These are phyloP conservation scores for Rallus limicola DNA, from an alignment of 2,113 vertebrate species.

Conservation along the genomic window DNA sequence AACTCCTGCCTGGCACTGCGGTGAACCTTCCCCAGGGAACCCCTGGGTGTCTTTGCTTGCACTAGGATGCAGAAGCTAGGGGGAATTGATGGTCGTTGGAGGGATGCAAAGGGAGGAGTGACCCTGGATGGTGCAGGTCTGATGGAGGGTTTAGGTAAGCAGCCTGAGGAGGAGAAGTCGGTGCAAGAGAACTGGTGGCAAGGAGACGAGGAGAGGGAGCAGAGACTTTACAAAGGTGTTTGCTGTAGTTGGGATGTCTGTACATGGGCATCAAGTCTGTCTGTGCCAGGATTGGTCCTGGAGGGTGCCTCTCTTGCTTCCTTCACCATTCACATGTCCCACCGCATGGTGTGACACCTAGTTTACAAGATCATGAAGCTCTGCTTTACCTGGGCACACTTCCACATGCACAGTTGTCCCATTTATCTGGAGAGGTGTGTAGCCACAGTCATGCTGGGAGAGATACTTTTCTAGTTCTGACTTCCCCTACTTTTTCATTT, in stretches of 20 bases:
- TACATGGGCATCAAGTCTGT: not conserved
- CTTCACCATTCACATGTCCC: rapidly evolving
- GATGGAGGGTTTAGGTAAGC: not conserved
- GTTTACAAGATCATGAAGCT: not conserved
- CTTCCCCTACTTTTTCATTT: not conserved
- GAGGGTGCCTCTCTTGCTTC: not conserved
- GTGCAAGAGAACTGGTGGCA: rapidly evolving
- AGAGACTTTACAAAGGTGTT: not conserved
- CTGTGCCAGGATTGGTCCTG: not conserved
- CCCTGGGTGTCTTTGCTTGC: not conserved
- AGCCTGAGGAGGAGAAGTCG: not conserved
- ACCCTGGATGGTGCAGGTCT: rapidly evolving
- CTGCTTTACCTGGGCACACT: not conserved
- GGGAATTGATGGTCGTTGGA: not conserved
- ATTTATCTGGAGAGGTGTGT: not conserved
- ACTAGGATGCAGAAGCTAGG: not conserved
- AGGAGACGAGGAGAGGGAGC: not conserved
- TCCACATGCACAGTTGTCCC: not conserved
- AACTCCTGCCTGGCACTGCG: not conserved
- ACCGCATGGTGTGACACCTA: rapidly evolving
- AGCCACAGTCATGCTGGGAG: not conserved
- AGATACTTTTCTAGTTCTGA: not conserved
- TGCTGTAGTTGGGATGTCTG: not conserved
- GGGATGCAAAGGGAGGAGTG: not conserved
- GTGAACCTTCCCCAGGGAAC: not conserved